A percentile compares a stretch with the other conserved stretches of the same genome.
Evolutionary conservation across 2,888 invertebrate species (phyloP).

Genomic region (Oscheius sp.): DNA sequence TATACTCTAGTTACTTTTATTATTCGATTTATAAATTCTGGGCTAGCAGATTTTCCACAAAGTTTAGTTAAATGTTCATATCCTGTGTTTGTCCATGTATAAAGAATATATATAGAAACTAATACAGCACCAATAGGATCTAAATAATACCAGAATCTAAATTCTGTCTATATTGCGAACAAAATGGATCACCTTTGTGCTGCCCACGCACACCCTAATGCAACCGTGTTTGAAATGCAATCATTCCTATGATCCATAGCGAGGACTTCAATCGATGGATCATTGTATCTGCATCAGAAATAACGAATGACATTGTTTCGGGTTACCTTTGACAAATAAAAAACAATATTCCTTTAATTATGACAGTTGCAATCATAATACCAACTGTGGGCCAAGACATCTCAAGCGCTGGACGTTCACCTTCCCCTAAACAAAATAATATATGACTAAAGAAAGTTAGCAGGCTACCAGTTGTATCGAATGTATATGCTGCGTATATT

Average conservation of each 20-base stretch:
- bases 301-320: not conserved
- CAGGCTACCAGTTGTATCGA: not conserved
- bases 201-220: slow-evolving; percentile 74
- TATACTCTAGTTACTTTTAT: slow-evolving; percentile 61
- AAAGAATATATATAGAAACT: slow-evolving; percentile 75
- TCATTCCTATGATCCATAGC: slow-evolving; percentile 77
- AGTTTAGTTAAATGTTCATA: slow-evolving; percentile 72
- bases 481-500: slow-evolving; percentile 39
- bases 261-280: slow-evolving; percentile 74
- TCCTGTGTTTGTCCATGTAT: slow-evolving; percentile 74
- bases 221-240: slow-evolving; percentile 75
- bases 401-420: slow-evolving; percentile 51
- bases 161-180: not conserved
- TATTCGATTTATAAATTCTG: slow-evolving; percentile 73
- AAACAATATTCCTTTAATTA: slow-evolving; percentile 65
- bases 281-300: slow-evolving; percentile 59
- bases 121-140: slow-evolving; percentile 76
- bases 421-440: slow-evolving; percentile 13
- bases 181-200: slow-evolving; percentile 35
- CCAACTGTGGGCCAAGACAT: slow-evolving; percentile 64
- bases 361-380: slow-evolving; percentile 70
- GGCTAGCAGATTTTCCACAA: slow-evolving; percentile 68
- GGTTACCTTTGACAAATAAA: slow-evolving; percentile 67
- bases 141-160: slow-evolving; percentile 72
- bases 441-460: not conserved